These are phyloP conservation scores for Sebastiscus tertius DNA, from an alignment of 2,797 vertebrate species.

Conservation along the genomic window DNA sequence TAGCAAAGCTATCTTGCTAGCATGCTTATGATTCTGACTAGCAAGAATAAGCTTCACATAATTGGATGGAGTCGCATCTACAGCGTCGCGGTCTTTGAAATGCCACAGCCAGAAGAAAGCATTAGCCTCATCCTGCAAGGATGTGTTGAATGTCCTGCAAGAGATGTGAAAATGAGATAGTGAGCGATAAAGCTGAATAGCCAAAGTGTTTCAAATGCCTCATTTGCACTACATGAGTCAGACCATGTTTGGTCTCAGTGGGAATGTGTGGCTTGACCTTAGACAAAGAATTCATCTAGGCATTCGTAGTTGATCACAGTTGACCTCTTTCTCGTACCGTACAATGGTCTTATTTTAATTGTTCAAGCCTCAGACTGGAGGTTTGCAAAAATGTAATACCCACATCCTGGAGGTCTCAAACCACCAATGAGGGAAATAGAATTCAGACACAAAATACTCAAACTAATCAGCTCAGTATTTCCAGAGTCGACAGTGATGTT, in stretches of 20 bases:
- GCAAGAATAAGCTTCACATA: constrained; percentile 73
- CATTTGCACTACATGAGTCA: constrained; percentile 81
- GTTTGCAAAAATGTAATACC: constrained; percentile 56
- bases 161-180: constrained; percentile 76
- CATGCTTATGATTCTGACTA: constrained; percentile 67
- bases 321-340: constrained; percentile 63
- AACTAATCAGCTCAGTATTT: neutral
- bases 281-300: constrained; percentile 70
- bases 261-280: constrained; percentile 74
- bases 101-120: constrained; percentile 73
- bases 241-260: constrained; percentile 68
- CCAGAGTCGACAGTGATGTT: neutral
- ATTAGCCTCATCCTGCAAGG: constrained; percentile 70
- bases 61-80: constrained; percentile 72
- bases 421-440: constrained; percentile 12
- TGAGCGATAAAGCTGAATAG: constrained; percentile 72
- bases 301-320: constrained; percentile 61
- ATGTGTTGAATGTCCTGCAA: constrained; percentile 66
- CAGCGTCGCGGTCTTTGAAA: constrained; percentile 66
- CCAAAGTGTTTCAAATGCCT: constrained; percentile 76
- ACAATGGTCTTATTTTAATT: constrained; percentile 74
- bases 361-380: constrained; percentile 51
- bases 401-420: constrained; percentile 45
- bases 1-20: constrained; percentile 56
- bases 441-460: constrained; percentile 7